Percentiles rank a stretch among this genome's conserved stretches.
phyloP scores from a whole-genome alignment of 2,888 invertebrate genomes.

The Drosophila infuscata region DNA sequence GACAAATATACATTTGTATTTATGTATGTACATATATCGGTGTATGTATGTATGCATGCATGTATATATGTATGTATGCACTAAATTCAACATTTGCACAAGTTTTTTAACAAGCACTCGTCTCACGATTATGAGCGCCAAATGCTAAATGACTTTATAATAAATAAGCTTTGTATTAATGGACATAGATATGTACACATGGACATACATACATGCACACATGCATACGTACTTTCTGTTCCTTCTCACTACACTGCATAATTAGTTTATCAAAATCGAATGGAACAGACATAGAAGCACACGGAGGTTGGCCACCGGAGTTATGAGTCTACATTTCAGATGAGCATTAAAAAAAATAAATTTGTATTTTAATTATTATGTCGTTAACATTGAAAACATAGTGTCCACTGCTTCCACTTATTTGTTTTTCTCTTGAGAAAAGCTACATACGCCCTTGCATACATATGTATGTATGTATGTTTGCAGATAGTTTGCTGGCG shows the following conservation, averaged over 20 bases:
- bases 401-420: neutral
- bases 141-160: neutral
- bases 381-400: neutral
- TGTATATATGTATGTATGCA: constrained; percentile 9
- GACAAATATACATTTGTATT: neutral
- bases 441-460: constrained; percentile 1
- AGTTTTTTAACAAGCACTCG: neutral
- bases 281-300: constrained; percentile 23
- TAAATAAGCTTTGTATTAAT: neutral
- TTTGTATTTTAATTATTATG: neutral
- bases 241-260: constrained; percentile 20
- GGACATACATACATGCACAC: too few relatives aligned
- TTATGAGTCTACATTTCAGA: neutral
- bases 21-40: neutral
- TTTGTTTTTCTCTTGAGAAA: neutral
- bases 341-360: neutral
- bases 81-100: neutral
- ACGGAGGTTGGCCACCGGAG: neutral
- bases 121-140: neutral
- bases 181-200: neutral
- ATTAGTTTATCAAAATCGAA: constrained; percentile 38
- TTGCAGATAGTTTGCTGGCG: too few relatives aligned
- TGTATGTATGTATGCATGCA: constrained; percentile 54
- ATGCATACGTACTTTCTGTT: neutral
- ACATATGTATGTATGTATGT: constrained; percentile 5